Evolutionary conservation across 2,888 invertebrate species (phyloP), one percentile per base, ranked within the genome.

Genomic region (Andrena hattorfiana): DNA sequence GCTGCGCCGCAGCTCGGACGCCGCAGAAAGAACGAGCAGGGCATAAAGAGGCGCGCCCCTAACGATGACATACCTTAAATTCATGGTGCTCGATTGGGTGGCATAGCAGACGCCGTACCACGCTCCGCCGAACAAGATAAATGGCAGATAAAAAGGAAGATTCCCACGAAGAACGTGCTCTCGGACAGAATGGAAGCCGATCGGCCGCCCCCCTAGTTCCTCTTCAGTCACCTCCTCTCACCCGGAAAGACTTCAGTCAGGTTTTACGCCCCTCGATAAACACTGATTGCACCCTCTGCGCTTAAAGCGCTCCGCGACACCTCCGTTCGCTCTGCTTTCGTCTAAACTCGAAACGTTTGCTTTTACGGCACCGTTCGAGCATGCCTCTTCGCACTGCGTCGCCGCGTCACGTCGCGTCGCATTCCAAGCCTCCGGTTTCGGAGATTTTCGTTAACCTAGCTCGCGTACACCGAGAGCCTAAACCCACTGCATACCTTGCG

Each of bases 251-350:
- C 77, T 84, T 42, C 42, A 42, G 42, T 79, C 42, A 51, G 83
- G 71, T 79, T 86, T 87, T 83, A 75, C 80, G 72, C 54, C 68
- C 71, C 64, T 76, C 86, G 79, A 83, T 87, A 87, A 86, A 87
- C 80, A 86, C 83, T 62, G 87, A 87, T 86, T 69, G 81, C 72
- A 26, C 42, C 63, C 77, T 49, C 26, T 35, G 20, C 28, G 28
- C 49, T 56, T 54, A 48, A 72, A 72, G 10, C 51, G 32, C 32
- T 28, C 48, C 54, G 2, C 68, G n/a, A 49, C 59, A 49, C 51
- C 26, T 49, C 51, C 13, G n/a, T 16, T 69, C 75, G 26, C 28
- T 51, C 49, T 28, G 51, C 16, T 75, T 74, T 49, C 74, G 59
- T 54, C 28, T n/a, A 16, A 42, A 42, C 42, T 42, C 42, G 16